phyloP scores from a whole-genome alignment of 2,113 vertebrate genomes.

The Arizona elegans region DNA sequence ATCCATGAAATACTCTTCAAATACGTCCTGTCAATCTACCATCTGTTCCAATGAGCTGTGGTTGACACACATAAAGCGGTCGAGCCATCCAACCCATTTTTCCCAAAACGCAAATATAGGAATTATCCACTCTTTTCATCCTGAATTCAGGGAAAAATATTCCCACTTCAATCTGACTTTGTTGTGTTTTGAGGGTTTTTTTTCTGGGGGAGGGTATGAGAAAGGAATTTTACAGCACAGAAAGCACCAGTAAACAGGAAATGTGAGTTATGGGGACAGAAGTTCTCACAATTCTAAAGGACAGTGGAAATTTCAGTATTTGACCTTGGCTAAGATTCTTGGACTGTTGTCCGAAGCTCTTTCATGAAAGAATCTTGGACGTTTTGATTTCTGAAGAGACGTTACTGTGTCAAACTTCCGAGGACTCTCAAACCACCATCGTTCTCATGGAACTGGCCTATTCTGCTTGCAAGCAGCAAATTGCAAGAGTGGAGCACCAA shows the following conservation, averaged over 20 bases:
- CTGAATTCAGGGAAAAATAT: background rate
- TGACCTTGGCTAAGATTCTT: conserved; percentile 26
- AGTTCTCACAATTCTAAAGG: conserved; percentile 17
- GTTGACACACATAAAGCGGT: background rate
- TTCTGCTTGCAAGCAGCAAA: conserved; percentile 31
- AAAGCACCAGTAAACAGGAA: conserved; percentile 36
- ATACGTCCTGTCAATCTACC: background rate
- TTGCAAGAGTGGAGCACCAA: background rate
- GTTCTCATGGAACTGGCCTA: background rate
- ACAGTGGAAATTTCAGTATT: background rate
- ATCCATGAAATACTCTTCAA: background rate
- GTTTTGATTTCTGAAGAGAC: background rate
- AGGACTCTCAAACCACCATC: conserved; percentile 8
- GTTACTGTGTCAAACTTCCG: background rate
- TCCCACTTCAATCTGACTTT: background rate
- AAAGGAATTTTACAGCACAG: conserved; percentile 46
- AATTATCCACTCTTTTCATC: background rate
- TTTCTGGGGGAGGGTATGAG: background rate
- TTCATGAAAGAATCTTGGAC: background rate
- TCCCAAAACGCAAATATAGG: background rate
- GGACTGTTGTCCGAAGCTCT: background rate
- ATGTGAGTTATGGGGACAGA: conserved; percentile 18
- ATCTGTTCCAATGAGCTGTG: background rate
- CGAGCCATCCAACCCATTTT: background rate
- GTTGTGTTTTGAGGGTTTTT: background rate